phyloP scores from a whole-genome alignment of 2,797 vertebrate genomes.

The Notolabrus celidotus region DNA sequence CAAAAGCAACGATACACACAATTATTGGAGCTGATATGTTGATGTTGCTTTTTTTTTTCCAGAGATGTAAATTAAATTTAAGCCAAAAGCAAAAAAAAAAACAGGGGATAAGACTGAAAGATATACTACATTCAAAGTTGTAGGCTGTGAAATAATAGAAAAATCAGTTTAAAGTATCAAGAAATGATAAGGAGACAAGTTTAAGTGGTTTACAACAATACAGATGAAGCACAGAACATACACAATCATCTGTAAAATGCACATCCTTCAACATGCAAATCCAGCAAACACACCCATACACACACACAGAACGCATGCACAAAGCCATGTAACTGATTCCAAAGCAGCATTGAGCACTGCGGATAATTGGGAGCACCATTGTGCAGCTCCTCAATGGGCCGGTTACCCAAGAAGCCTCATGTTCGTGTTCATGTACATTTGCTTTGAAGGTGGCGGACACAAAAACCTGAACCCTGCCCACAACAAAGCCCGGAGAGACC shows the following conservation, averaged over 20 bases:
- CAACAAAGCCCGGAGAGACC: constrained; percentile 84
- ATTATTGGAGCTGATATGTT: too few species aligned
- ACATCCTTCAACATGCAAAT: constrained; percentile 59
- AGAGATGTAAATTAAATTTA: not conserved
- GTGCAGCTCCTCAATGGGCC: constrained; percentile 83
- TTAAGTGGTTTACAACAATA: constrained; percentile 2
- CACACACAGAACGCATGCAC: constrained; percentile 56
- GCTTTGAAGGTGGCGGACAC: constrained; percentile 88
- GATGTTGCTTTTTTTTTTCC: too few species aligned
- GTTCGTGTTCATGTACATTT: constrained; percentile 86
- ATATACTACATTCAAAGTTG: not conserved
- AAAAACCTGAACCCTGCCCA: constrained; percentile 83
- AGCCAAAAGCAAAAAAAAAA: not conserved
- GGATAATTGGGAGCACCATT: constrained; percentile 87
- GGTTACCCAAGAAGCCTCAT: constrained; percentile 90
- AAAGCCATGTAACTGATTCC: constrained; percentile 86
- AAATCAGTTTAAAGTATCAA: not conserved
- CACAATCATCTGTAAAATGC: constrained; percentile 27
- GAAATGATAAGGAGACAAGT: not conserved
- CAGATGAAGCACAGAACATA: not conserved
- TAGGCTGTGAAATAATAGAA: not conserved
- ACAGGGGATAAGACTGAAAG: not conserved
- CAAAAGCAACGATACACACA: not conserved
- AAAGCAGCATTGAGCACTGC: constrained; percentile 80
- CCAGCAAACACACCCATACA: constrained; percentile 29